Base-by-base conservation (phyloP, 2,888 invertebrate species). In the Luffia ferchaultella region DNA sequence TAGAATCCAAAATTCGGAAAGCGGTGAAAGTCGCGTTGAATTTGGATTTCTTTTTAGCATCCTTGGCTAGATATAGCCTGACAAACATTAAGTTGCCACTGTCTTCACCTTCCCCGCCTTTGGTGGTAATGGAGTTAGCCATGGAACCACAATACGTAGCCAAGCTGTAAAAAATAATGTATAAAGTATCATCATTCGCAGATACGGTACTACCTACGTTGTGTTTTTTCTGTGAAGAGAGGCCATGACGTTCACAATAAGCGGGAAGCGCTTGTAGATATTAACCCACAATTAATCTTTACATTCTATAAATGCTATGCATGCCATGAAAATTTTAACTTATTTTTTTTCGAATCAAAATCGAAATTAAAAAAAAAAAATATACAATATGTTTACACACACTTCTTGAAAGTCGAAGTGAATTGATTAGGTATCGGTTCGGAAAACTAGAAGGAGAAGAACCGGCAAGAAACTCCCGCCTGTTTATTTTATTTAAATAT, bases 101-200 rank as follows among this genome's bases (percentile, higher is more conserved):
- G 0, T 58, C 60, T 1, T 58, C 57, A 2, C 54, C 58, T 0
- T 52, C 50, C 0, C 62, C 65, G n/a, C n/a, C n/a, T 20, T 67
- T 72, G 1, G 93, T 90, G 20, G 85, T 80, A 16, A 93, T 88
- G 1, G 90, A 80, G 59, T 95, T 95, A 0, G 95, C 93, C 18
- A 94, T 90, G 2, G 94, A 93, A 0, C 95, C 95, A 65, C 96
- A 96, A 73, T 93, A 95, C 68, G 89, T 89, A 57, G 88, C 89
- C 50, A 89, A 62, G 54, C 88, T 88, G 62, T 15, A 43, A 48
- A 48, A 43, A 43, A 1, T 30, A 46, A 2, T 19, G 15, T 46
- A 1, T 2, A 43, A 52, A 52, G 42, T 42, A 20, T 46, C 43
- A 41, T 19, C 30, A 49, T 15, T 46, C 17, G 30, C 17, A 20